Evolutionary conservation across 2,888 invertebrate species (phyloP).

Genomic region (Stenodema calcarata): DNA sequence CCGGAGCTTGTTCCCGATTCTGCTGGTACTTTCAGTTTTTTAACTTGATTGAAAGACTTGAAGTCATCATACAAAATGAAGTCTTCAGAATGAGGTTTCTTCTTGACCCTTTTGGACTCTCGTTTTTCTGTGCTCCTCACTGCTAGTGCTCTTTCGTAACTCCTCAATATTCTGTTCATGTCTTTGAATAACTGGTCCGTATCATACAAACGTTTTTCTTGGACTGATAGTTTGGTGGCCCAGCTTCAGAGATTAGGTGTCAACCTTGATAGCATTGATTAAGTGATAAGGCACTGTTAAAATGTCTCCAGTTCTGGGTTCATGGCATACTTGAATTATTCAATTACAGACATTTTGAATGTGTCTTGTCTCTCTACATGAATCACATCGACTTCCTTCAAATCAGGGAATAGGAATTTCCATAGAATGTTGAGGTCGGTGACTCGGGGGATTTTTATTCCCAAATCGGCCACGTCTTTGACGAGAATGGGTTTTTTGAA

Average conservation of each 20-base stretch:
- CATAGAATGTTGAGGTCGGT: constrained; percentile 70
- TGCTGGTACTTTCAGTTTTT: not conserved
- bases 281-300: constrained; percentile 37
- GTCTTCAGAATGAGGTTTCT: constrained; percentile 28
- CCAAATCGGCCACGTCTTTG: constrained; percentile 72
- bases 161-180: constrained; percentile 25
- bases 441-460: constrained; percentile 71
- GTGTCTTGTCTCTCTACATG: constrained; percentile 83
- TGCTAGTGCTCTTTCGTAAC: constrained; percentile 5
- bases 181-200: constrained; percentile 33
- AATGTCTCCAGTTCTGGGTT: constrained; percentile 63
- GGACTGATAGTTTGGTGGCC: constrained; percentile 36
- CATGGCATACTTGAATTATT: constrained; percentile 83
- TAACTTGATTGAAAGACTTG: not conserved
- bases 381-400: constrained; percentile 78
- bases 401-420: constrained; percentile 70
- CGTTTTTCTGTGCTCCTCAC: constrained; percentile 24
- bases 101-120: constrained; percentile 23
- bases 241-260: constrained; percentile 8
- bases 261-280: constrained; percentile 6
- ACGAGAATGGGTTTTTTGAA: constrained; percentile 73
- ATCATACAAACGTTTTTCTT: constrained; percentile 30
- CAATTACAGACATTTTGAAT: constrained; percentile 79
- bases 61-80: constrained; percentile 37
- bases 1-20: not conserved